Evolutionary conservation across 2,797 vertebrate genomes (phyloP).

Genomic region (Anabas testudineus): DNA sequence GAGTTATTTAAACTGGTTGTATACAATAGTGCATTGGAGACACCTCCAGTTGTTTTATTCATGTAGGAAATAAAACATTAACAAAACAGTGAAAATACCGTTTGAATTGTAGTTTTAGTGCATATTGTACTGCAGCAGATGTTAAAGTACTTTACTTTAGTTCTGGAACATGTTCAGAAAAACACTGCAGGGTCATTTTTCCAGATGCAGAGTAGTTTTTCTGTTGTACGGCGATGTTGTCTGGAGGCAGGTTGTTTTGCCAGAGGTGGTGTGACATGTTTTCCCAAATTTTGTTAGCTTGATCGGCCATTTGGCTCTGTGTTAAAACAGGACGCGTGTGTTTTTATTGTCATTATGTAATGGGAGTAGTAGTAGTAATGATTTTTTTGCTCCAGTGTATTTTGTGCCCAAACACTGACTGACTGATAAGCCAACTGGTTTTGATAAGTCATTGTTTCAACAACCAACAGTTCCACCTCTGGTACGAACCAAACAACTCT

Average conservation of each 20-base stretch:
- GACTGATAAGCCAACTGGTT: too few species aligned
- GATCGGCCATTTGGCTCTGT: neutral
- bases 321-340: too few species aligned
- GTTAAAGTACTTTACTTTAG: neutral
- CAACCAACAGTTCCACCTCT: too few species aligned
- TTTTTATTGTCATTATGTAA: too few species aligned
- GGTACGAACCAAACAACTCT: too few species aligned
- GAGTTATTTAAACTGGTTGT: neutral
- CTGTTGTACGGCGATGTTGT: neutral
- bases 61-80: neutral
- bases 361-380: too few species aligned
- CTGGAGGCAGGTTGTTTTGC: neutral
- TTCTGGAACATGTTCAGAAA: conserved; percentile 12
- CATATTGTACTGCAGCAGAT: neutral
- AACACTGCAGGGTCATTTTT: conserved; percentile 9
- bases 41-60: conserved; percentile 1
- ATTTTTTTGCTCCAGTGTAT: too few species aligned
- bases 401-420: too few species aligned
- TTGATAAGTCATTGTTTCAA: too few species aligned
- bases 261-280: neutral
- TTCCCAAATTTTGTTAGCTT: neutral
- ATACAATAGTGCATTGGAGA: too few species aligned
- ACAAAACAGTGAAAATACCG: neutral
- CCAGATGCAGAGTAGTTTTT: conserved; percentile 8
- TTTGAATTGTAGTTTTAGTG: neutral